Conservation (phyloP, 2,888 invertebrate species). For the Drosophila falleni region DNA sequence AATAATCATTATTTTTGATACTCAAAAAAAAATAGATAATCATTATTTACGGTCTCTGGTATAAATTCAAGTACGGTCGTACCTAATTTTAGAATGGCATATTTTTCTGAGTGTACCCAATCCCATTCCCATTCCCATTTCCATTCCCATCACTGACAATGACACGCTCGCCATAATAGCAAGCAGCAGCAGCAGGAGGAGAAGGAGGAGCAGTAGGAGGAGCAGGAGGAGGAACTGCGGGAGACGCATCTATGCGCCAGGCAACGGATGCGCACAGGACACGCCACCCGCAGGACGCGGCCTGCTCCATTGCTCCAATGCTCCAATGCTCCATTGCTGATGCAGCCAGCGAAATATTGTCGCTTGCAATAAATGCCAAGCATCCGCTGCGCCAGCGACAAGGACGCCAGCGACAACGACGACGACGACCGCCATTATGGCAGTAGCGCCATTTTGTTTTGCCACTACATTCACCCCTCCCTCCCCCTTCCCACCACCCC, state of each 20-base stretch:
- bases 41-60: no score
- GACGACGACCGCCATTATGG: constrained; percentile 70
- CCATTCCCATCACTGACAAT: constrained; percentile 40
- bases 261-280: constrained; percentile 51
- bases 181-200: neutral
- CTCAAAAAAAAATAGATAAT: no score
- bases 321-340: constrained; percentile 21
- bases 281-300: constrained; percentile 37
- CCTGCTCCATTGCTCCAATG: constrained; percentile 18
- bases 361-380: constrained; percentile 80
- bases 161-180: constrained; percentile 54
- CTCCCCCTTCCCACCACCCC: neutral
- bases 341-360: constrained; percentile 75
- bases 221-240: neutral
- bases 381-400: constrained; percentile 73
- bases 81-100: no score
- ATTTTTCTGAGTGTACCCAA: no score
- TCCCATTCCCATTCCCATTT: neutral
- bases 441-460: constrained; percentile 74
- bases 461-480: constrained; percentile 21
- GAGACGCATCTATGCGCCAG: constrained; percentile 42
- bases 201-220: no score
- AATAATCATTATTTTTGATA: no score
- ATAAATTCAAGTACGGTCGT: no score
- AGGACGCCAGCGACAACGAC: constrained; percentile 48